phyloP scores from a whole-genome alignment of 2,888 invertebrate species.

The Calameuta pallipes region DNA sequence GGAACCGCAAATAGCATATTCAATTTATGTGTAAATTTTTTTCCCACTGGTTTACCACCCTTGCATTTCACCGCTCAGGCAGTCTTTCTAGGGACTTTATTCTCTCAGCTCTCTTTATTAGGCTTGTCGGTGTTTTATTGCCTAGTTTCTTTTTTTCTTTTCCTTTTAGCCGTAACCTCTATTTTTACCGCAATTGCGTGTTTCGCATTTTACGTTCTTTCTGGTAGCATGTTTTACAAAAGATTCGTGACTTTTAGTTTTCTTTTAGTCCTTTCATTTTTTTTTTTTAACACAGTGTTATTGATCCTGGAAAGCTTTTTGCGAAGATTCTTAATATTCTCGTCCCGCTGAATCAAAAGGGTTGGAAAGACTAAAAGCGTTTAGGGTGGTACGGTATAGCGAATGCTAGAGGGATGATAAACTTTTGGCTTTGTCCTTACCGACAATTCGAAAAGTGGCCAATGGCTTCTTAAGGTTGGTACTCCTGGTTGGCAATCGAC shows the following conservation, averaged over 20 bases:
- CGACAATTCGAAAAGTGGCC: neutral
- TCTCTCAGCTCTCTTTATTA: neutral
- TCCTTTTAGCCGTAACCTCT: neutral
- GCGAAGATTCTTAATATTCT: neutral
- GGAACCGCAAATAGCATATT: conserved; percentile 12
- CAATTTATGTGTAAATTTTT: conserved; percentile 15
- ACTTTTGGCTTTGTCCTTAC: neutral
- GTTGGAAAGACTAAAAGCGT: neutral
- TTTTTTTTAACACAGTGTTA: neutral
- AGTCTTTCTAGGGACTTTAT: neutral
- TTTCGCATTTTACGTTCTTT: neutral
- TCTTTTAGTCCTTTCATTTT: no score
- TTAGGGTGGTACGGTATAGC: neutral
- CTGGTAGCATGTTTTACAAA: neutral
- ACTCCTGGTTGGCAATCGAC: neutral
- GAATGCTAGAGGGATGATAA: neutral
- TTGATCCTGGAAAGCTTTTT: neutral
- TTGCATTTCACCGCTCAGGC: neutral
- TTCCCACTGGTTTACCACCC: conserved; percentile 1
- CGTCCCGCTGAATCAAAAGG: neutral
- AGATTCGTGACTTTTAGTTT: neutral
- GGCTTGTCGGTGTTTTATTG: neutral
- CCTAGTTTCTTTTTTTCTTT: neutral
- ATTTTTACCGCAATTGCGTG: neutral
- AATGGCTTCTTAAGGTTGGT: neutral